Conservation (phyloP, 2,113 vertebrate species). For the Coptodon rendalli region DNA sequence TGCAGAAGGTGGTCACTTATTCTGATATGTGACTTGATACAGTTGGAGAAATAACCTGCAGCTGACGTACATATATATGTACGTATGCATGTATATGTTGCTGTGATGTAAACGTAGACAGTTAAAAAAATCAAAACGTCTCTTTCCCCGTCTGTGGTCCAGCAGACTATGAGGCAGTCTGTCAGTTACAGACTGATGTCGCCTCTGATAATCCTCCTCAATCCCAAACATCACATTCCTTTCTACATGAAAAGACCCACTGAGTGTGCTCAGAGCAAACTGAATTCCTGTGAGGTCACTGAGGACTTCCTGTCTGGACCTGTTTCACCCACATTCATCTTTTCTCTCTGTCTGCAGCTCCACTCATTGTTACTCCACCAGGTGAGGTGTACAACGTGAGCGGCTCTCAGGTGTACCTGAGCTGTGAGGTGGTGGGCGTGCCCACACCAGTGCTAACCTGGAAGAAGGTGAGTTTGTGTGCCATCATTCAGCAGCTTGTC, state of each 20-base stretch:
- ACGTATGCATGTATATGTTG: no score
- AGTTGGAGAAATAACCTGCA: not conserved
- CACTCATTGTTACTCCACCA: conserved; percentile 81
- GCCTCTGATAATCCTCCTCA: conserved; percentile 6
- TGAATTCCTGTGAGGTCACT: conserved; percentile 7
- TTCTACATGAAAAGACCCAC: not conserved
- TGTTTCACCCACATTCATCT: not conserved
- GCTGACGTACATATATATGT: no score
- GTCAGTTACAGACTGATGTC: not conserved
- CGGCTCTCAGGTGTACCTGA: conserved; percentile 87
- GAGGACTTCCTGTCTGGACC: not conserved
- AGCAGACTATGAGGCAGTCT: not conserved
- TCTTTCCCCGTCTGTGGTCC: not conserved
- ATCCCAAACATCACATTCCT: conserved; percentile 31
- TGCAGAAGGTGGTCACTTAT: not conserved
- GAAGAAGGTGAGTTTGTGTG: conserved; percentile 78
- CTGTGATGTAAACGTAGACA: not conserved
- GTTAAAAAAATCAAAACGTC: not conserved
- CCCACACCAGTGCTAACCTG: conserved; percentile 90
- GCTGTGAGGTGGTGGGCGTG: conserved; percentile 88
- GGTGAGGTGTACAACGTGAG: conserved; percentile 87
- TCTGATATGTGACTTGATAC: not conserved
- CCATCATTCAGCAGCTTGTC: not conserved
- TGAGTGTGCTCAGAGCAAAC: not conserved
- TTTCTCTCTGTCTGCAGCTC: not conserved